These are phyloP conservation scores for Ophiodon elongatus DNA, from an alignment of 2,113 vertebrate genomes.

Conservation along the genomic window DNA sequence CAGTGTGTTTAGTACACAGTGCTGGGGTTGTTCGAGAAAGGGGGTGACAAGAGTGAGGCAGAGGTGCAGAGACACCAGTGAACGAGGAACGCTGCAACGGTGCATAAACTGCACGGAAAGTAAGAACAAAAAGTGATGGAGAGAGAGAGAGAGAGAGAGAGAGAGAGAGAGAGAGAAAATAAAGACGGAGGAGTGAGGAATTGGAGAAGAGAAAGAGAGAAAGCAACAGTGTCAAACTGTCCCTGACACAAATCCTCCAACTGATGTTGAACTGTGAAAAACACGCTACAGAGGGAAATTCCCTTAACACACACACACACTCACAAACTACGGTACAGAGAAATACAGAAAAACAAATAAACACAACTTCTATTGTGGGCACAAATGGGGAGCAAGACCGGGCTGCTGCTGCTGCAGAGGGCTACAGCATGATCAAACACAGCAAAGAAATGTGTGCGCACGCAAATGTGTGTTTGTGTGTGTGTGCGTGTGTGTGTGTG, in stretches of 20 bases:
- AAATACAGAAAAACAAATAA: slow-evolving; percentile 62
- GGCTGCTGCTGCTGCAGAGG: slow-evolving; percentile 24
- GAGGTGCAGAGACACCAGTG: slow-evolving; percentile 1
- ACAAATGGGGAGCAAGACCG: slow-evolving; percentile 21
- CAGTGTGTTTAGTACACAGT: slow-evolving; percentile 28
- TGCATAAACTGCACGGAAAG: background rate
- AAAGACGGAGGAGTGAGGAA: slow-evolving; percentile 10
- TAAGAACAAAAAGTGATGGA: background rate
- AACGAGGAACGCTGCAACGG: slow-evolving; percentile 1
- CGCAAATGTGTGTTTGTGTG: slow-evolving; percentile 6
- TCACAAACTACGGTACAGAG: slow-evolving; percentile 11
- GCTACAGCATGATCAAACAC: slow-evolving; percentile 37
- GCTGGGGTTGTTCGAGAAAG: slow-evolving; percentile 18
- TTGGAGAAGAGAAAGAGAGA: slow-evolving; percentile 28
- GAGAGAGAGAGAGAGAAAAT: slow-evolving; percentile 11
- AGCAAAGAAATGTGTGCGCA: slow-evolving; percentile 13
- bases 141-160: slow-evolving; percentile 2
- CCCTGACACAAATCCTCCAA: slow-evolving; percentile 65
- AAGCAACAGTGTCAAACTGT: slow-evolving; percentile 51
- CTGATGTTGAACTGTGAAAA: slow-evolving; percentile 69
- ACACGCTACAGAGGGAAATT: slow-evolving; percentile 71
- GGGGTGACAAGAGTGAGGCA: slow-evolving; percentile 11
- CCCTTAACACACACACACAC: slow-evolving; percentile 52
- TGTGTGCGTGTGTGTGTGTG: background rate
- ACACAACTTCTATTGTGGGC: slow-evolving; percentile 20